These are phyloP conservation scores for Orthonevra nobilis DNA, from an alignment of 2,888 invertebrate genomes.

Conservation along the genomic window DNA sequence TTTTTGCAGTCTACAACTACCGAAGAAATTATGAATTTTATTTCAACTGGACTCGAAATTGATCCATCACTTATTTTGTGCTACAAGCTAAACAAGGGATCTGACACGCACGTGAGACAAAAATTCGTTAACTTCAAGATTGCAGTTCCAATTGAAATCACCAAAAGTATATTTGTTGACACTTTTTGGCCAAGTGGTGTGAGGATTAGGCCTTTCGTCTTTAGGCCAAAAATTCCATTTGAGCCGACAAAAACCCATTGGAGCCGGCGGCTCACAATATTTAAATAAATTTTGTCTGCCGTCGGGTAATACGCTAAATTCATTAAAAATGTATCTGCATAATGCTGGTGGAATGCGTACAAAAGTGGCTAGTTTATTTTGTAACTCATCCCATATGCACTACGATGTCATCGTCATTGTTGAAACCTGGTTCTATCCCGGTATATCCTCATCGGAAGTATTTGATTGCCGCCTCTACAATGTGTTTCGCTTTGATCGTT, in stretches of 20 bases:
- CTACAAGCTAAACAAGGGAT: background rate
- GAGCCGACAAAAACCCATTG: background rate
- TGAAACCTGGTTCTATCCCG: slow-evolving; percentile 1
- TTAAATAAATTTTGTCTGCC: background rate
- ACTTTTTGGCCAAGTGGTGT: background rate
- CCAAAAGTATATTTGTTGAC: background rate
- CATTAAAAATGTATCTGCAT: background rate
- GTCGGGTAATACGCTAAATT: background rate
- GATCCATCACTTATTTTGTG: background rate
- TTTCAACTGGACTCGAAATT: background rate
- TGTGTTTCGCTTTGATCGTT: background rate
- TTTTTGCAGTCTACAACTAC: background rate
- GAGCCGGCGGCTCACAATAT: background rate
- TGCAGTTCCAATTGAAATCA: background rate
- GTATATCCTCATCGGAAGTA: background rate
- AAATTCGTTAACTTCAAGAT: background rate
- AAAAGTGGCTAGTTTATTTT: background rate
- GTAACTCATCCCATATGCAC: background rate
- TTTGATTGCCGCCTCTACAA: background rate
- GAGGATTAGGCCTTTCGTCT: background rate
- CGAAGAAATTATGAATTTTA: background rate
- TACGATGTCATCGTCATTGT: slow-evolving; percentile 14
- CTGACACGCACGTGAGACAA: background rate
- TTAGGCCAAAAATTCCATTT: no score
- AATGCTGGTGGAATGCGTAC: background rate